Conservation (phyloP, 1,140 invertebrate species). For the Drosophila nebulosa region DNA sequence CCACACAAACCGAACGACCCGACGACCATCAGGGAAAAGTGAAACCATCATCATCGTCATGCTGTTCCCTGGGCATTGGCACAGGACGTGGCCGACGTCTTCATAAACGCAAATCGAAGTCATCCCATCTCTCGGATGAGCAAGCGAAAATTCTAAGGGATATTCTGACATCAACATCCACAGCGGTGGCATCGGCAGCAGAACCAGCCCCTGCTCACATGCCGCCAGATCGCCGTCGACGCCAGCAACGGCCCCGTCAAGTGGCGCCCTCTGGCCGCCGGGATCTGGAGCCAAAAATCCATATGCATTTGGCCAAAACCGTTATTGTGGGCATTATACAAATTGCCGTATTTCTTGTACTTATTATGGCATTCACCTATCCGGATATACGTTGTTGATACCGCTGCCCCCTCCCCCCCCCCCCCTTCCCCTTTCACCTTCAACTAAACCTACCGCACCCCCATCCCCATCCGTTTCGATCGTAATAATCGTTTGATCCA, state of each 20-base stretch:
- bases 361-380: conserved; percentile 71
- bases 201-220: too few species aligned
- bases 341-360: conserved; percentile 56
- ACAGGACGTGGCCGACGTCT: neutral
- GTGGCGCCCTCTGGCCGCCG: conserved; percentile 26
- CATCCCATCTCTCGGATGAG: neutral
- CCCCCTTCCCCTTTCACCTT: too few species aligned
- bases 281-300: conserved; percentile 31
- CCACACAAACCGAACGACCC: neutral
- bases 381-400: conserved; percentile 59
- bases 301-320: conserved; percentile 54
- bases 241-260: neutral
- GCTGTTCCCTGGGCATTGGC: neutral
- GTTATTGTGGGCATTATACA: conserved; percentile 58
- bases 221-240: neutral
- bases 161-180: neutral
- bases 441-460: too few species aligned
- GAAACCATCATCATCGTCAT: neutral
- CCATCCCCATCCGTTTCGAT: too few species aligned
- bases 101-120: neutral
- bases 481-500: neutral
- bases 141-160: neutral
- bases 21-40: too few species aligned
- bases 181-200: neutral
- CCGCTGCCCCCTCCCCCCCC: neutral